A percentile compares a stretch with the other conserved stretches of the same genome.
Conservation (phyloP, 1,140 invertebrate species). For the Sogatella furcifera region DNA sequence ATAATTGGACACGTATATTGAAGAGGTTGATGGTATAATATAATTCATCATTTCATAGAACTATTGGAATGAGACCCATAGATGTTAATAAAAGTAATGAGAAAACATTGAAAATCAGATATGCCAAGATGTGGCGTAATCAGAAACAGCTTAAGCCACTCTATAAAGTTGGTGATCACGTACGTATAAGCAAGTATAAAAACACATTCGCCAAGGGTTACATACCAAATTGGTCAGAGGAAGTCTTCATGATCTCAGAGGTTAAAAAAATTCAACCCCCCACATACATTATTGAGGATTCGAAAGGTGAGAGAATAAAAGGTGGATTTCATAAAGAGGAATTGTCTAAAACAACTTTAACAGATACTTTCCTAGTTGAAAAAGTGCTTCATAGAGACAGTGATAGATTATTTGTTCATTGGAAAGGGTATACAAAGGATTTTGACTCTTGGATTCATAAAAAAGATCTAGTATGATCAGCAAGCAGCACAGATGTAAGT, state of each 20-base stretch:
- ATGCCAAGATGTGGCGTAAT: conserved; percentile 8
- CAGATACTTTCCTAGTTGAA: conserved; percentile 28
- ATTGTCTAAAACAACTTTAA: conserved; percentile 23
- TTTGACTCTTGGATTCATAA: conserved; percentile 29
- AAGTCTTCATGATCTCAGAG: conserved; percentile 14
- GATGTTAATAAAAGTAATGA: conserved; percentile 27
- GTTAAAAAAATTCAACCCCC: conserved; percentile 14
- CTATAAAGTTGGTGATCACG: conserved; percentile 19
- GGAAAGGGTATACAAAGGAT: conserved; percentile 26
- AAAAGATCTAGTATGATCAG: conserved; percentile 6
- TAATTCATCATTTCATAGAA: conserved; percentile 34
- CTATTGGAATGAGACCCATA: conserved; percentile 31
- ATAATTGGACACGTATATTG: conserved; percentile 28
- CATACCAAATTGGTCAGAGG: conserved; percentile 12
- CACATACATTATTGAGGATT: conserved; percentile 18
- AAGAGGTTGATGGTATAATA: conserved; percentile 31
- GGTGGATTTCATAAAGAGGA: conserved; percentile 27
- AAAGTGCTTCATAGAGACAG: conserved; percentile 25
- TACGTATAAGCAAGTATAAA: conserved; percentile 17
- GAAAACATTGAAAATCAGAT: conserved; percentile 8
- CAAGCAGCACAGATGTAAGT: background rate
- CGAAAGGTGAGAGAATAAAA: conserved; percentile 13
- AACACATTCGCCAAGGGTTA: conserved; percentile 21
- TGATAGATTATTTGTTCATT: conserved; percentile 30
- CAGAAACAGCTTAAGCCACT: conserved; percentile 14